Conservation (phyloP, 2,113 vertebrate genomes). For the Cervus canadensis region DNA sequence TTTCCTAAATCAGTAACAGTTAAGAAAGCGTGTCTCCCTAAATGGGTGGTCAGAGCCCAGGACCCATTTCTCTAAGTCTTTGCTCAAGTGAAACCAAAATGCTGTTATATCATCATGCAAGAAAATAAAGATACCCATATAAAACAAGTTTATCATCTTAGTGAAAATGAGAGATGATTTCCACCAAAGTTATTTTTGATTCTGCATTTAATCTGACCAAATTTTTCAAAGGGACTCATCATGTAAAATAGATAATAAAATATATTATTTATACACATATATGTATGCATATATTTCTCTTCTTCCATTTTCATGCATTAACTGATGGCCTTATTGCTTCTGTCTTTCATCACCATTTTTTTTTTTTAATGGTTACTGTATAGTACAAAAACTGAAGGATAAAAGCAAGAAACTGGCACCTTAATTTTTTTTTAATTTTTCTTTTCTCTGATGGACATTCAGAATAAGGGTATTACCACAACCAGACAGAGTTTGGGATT, state of each 20-base stretch:
- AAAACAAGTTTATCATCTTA: neutral
- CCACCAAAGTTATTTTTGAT: neutral
- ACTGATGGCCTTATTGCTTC: neutral
- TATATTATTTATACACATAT: neutral
- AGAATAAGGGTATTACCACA: neutral
- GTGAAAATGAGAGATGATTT: neutral
- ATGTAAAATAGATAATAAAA: neutral
- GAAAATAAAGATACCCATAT: neutral
- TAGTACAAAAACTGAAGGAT: neutral
- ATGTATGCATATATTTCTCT: neutral
- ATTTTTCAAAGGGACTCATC: neutral
- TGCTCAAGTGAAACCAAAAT: neutral
- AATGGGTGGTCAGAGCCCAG: fast-evolving
- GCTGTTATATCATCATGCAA: neutral
- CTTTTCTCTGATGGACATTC: neutral
- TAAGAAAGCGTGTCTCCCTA: neutral
- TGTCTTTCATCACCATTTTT: neutral
- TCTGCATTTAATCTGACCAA: neutral
- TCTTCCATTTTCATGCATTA: neutral
- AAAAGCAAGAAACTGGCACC: neutral
- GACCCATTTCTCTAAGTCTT: neutral
- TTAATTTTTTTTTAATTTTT: neutral
- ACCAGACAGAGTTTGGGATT: neutral
- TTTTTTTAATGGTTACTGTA: neutral
- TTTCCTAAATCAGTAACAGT: neutral